phyloP scores from a whole-genome alignment of 2,797 vertebrate genomes.

The Amazona ochrocephala region DNA sequence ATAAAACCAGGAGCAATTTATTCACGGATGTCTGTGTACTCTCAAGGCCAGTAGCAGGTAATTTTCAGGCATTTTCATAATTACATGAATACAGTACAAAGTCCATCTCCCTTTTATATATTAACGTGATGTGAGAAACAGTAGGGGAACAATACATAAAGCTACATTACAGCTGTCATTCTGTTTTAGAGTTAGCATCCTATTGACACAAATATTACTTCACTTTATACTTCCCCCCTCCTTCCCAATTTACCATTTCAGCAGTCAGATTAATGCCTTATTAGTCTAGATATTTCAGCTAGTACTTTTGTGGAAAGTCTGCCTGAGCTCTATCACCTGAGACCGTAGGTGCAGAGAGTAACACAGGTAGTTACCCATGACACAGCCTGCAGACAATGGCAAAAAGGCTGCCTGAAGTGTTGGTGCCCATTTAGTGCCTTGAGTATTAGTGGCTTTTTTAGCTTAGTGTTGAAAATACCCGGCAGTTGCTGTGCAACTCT shows the following conservation, averaged over 20 bases:
- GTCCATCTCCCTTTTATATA: neutral
- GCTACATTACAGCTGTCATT: fast-evolving
- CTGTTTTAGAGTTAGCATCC: neutral
- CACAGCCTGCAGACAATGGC: neutral
- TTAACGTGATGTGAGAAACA: neutral
- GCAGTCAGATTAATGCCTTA: neutral
- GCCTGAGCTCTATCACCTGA: neutral
- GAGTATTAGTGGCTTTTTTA: neutral
- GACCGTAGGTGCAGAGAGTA: fast-evolving
- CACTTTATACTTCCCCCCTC: neutral
- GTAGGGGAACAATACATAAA: neutral
- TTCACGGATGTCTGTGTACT: neutral
- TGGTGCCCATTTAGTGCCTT: neutral
- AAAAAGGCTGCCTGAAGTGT: neutral
- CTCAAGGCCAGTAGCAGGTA: neutral
- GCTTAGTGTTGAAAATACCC: neutral
- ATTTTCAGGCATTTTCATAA: neutral
- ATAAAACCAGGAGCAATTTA: neutral
- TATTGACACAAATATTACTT: neutral
- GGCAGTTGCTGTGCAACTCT: neutral
- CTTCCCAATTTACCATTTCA: neutral
- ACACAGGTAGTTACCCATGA: neutral
- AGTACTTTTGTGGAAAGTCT: neutral
- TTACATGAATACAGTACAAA: neutral
- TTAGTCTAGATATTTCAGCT: neutral